A percentile compares a stretch with the other conserved stretches of the same genome.
Evolutionary conservation across 2,797 vertebrate genomes (phyloP).

Genomic region (Peromyscus attwateri): DNA sequence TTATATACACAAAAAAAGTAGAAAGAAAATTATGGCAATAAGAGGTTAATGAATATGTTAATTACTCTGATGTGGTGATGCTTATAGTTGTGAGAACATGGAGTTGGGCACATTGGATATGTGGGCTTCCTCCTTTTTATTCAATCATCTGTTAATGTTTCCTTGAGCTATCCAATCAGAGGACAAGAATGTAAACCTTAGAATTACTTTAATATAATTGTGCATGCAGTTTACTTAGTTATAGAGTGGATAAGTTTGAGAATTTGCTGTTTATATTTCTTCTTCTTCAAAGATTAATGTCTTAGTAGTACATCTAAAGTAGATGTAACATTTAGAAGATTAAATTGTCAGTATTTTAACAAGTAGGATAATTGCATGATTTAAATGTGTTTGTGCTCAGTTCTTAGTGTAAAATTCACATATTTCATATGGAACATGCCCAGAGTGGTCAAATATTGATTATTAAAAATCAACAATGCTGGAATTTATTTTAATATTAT

Average conservation of each 20-base stretch:
- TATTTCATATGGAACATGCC: not conserved
- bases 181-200: not conserved
- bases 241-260: not conserved
- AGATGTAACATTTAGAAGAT: not conserved
- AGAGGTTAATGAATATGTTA: not conserved
- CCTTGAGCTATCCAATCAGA: not conserved
- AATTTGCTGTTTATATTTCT: not conserved
- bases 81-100: not conserved
- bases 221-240: not conserved
- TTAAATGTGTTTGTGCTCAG: not conserved
- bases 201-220: slow-evolving; percentile 3
- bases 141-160: not conserved
- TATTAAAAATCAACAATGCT: not conserved
- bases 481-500: slow-evolving; percentile 9
- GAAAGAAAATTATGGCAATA: not conserved
- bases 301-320: slow-evolving; percentile 4
- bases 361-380: not conserved
- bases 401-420: not conserved
- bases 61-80: not conserved
- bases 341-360: not conserved
- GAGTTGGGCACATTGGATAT: not conserved
- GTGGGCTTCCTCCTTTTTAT: not conserved
- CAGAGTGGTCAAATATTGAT: not conserved
- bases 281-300: not conserved
- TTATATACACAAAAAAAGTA: not conserved